Evolutionary conservation across 1,140 invertebrate species (phyloP).

Genomic region (Harlomillsia oculata): DNA sequence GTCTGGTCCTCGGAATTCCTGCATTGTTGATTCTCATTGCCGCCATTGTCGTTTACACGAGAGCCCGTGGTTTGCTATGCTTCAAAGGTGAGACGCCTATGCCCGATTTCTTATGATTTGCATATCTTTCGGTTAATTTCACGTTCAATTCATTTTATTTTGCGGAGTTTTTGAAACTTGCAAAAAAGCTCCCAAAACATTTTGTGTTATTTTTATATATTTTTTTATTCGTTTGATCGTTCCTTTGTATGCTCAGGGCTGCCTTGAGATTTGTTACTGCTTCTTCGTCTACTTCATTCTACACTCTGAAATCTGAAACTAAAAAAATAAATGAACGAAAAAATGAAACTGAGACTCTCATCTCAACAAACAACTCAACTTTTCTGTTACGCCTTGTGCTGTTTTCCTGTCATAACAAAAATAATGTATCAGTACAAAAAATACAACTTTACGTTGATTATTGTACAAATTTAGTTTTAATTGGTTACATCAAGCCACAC

Average conservation of each 20-base stretch:
- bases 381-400: too few species aligned
- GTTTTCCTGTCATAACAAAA: too few species aligned
- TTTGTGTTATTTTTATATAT: not conserved
- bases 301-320: not conserved
- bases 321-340: too few species aligned
- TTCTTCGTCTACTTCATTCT: too few species aligned
- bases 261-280: slow-evolving; percentile 15
- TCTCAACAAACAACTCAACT: too few species aligned
- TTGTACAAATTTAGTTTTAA: too few species aligned
- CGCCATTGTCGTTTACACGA: slow-evolving; percentile 30
- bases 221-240: not conserved
- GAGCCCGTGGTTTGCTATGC: slow-evolving; percentile 34
- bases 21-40: slow-evolving; percentile 32
- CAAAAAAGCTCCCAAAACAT: not conserved
- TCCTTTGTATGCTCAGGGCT: slow-evolving; percentile 8
- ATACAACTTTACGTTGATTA: too few species aligned
- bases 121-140: slow-evolving; percentile 1
- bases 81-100: slow-evolving; percentile 32
- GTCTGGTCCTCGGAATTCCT: slow-evolving; percentile 33
- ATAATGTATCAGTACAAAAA: too few species aligned
- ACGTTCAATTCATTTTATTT: slow-evolving; percentile 2
- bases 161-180: not conserved
- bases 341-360: too few species aligned
- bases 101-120: slow-evolving; percentile 33
- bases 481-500: too few species aligned